Evolutionary conservation across 1,140 invertebrate genomes (phyloP), one percentile per base, ranked within the genome.

Genomic region (Leptinotarsa undecemlineata): DNA sequence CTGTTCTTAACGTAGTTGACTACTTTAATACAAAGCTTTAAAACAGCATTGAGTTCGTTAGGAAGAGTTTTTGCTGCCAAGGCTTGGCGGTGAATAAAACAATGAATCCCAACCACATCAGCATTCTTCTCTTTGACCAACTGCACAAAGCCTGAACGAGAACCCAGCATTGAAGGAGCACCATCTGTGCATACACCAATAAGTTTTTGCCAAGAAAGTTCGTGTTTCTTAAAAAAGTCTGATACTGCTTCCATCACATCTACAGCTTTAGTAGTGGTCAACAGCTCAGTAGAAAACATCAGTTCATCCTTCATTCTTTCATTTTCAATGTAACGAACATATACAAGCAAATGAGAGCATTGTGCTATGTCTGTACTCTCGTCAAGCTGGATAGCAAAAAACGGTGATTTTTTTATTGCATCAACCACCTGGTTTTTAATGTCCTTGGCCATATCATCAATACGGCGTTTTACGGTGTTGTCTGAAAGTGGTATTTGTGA

Each of bases 1-100:
- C 82, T 82, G 11, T 64, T 79, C 79, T 83, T 82, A 47, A 84
- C 74, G 74, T 73, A 64, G 73, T 85, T 83, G 21, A 84, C 83
- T 68, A 83, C 74, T 78, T 80, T 82, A 73, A 85, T 80, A 21
- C 26, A 51, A 47, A 75, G 42, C 78, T 82, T 77, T 68, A 84
- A 72, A 23, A 74, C 74, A 77, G 68, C 71, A 67, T 74, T 74
- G n/a, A 83, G 66, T 21, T 73, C 66, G 74, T 72, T 47, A 67
- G 82, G 79, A 71, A 83, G 76, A 51, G 78, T 81, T 75, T 84
- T 84, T 6, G 79, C 66, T 63, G 78, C 83, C 48, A 85, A 79
- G 13, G 78, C 80, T 76, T 84, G 75, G 42, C 80, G 78, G 75
- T 82, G 80, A 75, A 84, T 79, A 19, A 84, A 64, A 74, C 81